phyloP scores from a whole-genome alignment of 2,888 invertebrate genomes.

The Heliconius sara region DNA sequence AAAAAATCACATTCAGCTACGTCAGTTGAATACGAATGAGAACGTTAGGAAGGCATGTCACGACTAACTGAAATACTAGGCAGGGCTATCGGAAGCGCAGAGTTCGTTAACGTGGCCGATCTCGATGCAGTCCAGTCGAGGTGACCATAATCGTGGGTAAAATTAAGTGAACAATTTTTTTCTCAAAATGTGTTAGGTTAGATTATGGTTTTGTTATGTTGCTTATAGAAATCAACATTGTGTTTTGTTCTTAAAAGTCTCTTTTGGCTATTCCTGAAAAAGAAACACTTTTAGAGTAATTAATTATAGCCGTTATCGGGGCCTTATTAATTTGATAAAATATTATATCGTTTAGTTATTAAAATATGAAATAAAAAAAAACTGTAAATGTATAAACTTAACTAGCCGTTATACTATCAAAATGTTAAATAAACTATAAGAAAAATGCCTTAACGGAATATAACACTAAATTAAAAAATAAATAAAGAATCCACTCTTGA shows the following conservation, averaged over 20 bases:
- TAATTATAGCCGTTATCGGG: not conserved
- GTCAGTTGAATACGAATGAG: constrained; percentile 19
- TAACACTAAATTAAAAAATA: not conserved
- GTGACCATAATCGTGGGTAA: not conserved
- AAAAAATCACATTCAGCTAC: constrained; percentile 18
- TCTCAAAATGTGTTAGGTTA: too few relatives aligned
- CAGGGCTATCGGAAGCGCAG: constrained; percentile 50
- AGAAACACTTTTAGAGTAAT: not conserved
- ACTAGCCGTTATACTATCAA: too few relatives aligned
- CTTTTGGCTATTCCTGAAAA: too few relatives aligned
- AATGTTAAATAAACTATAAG: too few relatives aligned
- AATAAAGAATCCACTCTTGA: not conserved
- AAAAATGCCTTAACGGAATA: not conserved
- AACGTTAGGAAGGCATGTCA: constrained; percentile 38
- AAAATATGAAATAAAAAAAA: not conserved
- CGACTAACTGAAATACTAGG: constrained; percentile 51
- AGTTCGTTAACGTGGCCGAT: constrained; percentile 60
- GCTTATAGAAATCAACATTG: too few relatives aligned
- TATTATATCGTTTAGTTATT: not conserved
- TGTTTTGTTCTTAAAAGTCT: too few relatives aligned
- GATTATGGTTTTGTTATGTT: too few relatives aligned
- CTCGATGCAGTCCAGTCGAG: constrained; percentile 22
- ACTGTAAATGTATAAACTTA: too few relatives aligned
- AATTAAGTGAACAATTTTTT: too few relatives aligned
- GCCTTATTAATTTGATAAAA: too few relatives aligned